Conservation (phyloP, 1,140 invertebrate species). For the Cydia fagiglandana region DNA sequence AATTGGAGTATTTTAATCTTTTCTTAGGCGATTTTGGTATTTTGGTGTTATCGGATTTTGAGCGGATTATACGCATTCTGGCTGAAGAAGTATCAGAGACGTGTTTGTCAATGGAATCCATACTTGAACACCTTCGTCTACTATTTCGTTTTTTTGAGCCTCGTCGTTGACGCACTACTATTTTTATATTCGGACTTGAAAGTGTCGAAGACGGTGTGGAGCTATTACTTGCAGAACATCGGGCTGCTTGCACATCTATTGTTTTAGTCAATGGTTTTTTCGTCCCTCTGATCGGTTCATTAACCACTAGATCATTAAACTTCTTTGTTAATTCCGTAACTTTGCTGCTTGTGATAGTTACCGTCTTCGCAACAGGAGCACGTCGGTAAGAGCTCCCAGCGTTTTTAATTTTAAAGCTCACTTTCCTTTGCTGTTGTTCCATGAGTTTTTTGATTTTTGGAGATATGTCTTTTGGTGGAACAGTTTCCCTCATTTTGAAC, state of each 20-base stretch:
- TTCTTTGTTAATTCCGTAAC: constrained; percentile 80
- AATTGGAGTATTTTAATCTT: constrained; percentile 62
- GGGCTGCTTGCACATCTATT: constrained; percentile 59
- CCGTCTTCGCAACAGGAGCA: constrained; percentile 65
- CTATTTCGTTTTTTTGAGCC: constrained; percentile 63
- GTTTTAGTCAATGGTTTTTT: constrained; percentile 69
- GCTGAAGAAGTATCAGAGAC: constrained; percentile 54
- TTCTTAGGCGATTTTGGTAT: constrained; percentile 69
- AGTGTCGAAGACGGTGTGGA: constrained; percentile 73
- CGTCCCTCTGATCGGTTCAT: constrained; percentile 56
- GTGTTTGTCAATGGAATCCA: constrained; percentile 73
- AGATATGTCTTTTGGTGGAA: constrained; percentile 45
- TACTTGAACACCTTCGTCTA: constrained; percentile 73
- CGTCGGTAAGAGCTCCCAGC: constrained; percentile 62
- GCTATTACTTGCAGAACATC: constrained; percentile 63
- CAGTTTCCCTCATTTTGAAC: constrained; percentile 46
- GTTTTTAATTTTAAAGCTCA: constrained; percentile 78
- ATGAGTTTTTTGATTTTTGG: constrained; percentile 58
- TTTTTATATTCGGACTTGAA: constrained; percentile 76
- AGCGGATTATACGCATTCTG: constrained; percentile 68
- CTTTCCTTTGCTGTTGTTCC: constrained; percentile 70
- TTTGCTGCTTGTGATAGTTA: constrained; percentile 75
- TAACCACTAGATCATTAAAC: constrained; percentile 78
- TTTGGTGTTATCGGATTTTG: constrained; percentile 75
- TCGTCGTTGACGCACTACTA: constrained; percentile 66